Evolutionary conservation across 2,797 vertebrate species (phyloP).

Genomic region (Pipistrellus pygmaeus): DNA sequence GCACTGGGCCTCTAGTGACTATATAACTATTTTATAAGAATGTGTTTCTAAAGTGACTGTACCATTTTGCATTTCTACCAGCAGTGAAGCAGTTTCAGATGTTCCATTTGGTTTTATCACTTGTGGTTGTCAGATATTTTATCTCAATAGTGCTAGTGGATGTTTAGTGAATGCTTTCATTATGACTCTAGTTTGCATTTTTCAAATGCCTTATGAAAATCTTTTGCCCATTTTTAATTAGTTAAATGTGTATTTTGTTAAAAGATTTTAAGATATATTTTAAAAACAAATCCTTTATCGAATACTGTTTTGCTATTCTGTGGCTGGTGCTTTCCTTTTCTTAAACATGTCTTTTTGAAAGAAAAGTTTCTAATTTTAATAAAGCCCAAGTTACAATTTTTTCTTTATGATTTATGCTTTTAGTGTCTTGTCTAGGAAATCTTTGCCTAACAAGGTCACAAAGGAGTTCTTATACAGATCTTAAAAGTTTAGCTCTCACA

Average conservation of each 20-base stretch:
- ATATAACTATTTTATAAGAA: not conserved
- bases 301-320: not conserved
- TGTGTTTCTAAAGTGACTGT: not conserved
- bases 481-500: not conserved
- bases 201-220: not conserved
- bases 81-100: not conserved
- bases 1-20: not conserved
- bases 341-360: not conserved
- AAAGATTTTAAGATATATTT: not conserved
- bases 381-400: not conserved
- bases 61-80: not conserved
- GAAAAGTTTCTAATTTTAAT: not conserved
- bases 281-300: not conserved
- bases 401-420: not conserved
- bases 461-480: not conserved
- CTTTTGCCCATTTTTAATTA: not conserved
- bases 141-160: not conserved
- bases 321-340: not conserved
- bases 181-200: not conserved
- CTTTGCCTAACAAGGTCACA: not conserved
- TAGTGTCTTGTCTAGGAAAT: not conserved
- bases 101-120: not conserved
- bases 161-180: not conserved
- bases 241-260: not conserved
- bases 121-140: not conserved